Conservation (phyloP, 1,140 invertebrate species). For the honey bee (Apis mellifera) region DNA sequence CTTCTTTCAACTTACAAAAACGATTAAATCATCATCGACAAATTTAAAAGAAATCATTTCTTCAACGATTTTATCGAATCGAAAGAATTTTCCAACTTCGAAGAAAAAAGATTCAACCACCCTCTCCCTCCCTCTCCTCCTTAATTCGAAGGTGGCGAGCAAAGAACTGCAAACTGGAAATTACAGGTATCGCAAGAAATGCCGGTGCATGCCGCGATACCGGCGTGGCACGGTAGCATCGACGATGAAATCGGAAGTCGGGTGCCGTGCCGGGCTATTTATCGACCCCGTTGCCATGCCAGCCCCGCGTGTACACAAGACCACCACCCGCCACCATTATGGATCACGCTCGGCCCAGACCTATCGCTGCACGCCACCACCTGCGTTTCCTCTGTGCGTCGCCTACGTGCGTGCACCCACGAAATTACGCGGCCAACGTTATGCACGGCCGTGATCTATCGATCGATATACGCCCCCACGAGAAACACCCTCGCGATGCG, state of each 20-base stretch:
- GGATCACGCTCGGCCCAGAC: slow-evolving; percentile 63
- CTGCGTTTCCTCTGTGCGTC: slow-evolving; percentile 14
- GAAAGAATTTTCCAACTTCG: no score
- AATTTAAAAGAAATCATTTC: no score
- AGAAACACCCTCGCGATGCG: background rate
- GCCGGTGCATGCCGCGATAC: slow-evolving; percentile 38
- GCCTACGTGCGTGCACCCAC: slow-evolving; percentile 34
- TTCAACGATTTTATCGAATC: no score
- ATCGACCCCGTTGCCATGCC: slow-evolving; percentile 79
- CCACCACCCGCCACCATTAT: slow-evolving; percentile 69
- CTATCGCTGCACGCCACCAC: slow-evolving; percentile 56
- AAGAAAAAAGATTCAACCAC: no score
- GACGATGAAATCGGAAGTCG: slow-evolving; percentile 73
- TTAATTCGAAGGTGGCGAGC: background rate
- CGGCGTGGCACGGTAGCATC: slow-evolving; percentile 41
- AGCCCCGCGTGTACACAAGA: slow-evolving; percentile 75
- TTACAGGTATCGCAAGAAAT: slow-evolving; percentile 53
- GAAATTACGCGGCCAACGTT: slow-evolving; percentile 37
- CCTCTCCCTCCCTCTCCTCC: no score
- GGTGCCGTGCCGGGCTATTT: slow-evolving; percentile 71
- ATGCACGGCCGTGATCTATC: slow-evolving; percentile 54
- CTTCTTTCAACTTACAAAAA: background rate
- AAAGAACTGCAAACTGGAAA: slow-evolving; percentile 40
- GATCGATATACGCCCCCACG: slow-evolving; percentile 19
- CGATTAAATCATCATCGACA: no score